Evolutionary conservation across 2,888 invertebrate genomes (phyloP).

Genomic region (Drosophila fungiperda): DNA sequence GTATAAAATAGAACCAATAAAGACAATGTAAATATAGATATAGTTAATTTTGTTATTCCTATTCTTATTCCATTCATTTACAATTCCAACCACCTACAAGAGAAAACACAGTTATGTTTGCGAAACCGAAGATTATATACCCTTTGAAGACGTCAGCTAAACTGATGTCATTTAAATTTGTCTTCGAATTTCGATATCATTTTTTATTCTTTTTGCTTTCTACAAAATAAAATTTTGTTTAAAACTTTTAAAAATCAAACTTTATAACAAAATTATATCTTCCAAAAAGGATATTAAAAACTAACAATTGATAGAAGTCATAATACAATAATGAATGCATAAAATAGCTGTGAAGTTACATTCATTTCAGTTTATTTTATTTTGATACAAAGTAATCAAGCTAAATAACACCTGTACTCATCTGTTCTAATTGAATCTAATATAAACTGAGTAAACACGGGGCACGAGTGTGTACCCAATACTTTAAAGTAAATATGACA

Average conservation of each 20-base stretch:
- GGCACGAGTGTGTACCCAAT: neutral
- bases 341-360: neutral
- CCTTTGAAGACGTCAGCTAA: neutral
- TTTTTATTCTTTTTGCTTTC: neutral
- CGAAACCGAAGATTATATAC: neutral
- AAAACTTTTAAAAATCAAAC: no score
- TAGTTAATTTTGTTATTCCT: no score
- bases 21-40: no score
- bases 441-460: slow-evolving; percentile 5
- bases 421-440: slow-evolving; percentile 14
- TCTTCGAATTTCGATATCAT: neutral
- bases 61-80: no score
- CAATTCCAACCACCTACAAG: neutral
- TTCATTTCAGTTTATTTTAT: neutral
- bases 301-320: neutral
- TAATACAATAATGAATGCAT: neutral
- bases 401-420: slow-evolving; percentile 7
- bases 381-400: neutral
- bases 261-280: neutral
- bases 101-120: neutral
- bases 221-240: neutral
- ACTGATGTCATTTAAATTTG: neutral
- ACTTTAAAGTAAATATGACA: neutral
- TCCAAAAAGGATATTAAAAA: neutral
- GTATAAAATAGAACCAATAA: neutral